A percentile compares a stretch with the other conserved stretches of the same genome.
Evolutionary conservation across 2,888 invertebrate species (phyloP).

Genomic region (Chrysolina oricalcia): DNA sequence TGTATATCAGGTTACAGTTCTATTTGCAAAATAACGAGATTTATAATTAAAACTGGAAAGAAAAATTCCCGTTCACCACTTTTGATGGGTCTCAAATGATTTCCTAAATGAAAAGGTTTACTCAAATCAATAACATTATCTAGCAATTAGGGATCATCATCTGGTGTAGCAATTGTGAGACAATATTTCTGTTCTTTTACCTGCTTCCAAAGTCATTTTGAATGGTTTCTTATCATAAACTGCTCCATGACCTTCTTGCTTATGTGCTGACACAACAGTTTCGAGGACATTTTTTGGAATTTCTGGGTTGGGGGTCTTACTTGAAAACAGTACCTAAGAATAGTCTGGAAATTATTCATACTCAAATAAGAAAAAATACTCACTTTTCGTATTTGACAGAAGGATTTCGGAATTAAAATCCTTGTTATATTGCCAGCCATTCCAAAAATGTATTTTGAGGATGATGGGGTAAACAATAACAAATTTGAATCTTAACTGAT

Average conservation of each 20-base stretch:
- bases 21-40: too few species aligned
- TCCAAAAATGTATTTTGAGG: background rate
- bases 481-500: background rate
- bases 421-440: background rate
- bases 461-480: background rate
- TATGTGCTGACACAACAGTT: conserved; percentile 75
- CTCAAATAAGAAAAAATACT: background rate
- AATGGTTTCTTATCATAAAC: conserved; percentile 94
- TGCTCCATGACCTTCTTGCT: conserved; percentile 82
- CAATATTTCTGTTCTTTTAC: conserved; percentile 62
- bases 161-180: too few species aligned
- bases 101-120: too few species aligned
- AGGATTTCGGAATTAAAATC: background rate
- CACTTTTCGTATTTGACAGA: conserved; percentile 10
- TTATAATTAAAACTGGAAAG: too few species aligned
- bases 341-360: too few species aligned
- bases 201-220: conserved; percentile 81
- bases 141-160: too few species aligned
- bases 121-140: too few species aligned
- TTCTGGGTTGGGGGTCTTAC: conserved; percentile 64
- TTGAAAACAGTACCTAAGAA: conserved; percentile 15
- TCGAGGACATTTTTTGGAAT: conserved; percentile 81
- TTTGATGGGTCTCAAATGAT: too few species aligned
- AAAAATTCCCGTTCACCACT: too few species aligned
- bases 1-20: too few species aligned